Base-by-base conservation (phyloP, 2,113 vertebrate genomes). In the Empidonax alnorum region DNA sequence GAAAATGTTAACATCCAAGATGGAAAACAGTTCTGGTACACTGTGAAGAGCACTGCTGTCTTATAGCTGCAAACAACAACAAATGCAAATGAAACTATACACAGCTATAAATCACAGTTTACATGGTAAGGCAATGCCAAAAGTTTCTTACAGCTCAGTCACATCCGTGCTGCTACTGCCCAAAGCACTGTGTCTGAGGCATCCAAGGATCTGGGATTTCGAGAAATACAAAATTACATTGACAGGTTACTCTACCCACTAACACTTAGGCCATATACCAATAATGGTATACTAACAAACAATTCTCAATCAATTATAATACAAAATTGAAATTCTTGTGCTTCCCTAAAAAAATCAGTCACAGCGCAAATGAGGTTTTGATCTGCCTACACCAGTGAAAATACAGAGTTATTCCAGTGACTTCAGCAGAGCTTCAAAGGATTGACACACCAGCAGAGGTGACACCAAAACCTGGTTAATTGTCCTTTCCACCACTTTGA, bases 71-170 rank as follows among this genome's bases (percentile, higher is more conserved):
- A 94, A 88, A 67, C 55, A 93, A 65, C 53, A 89, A 55, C 46
- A 92, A 77, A 84, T 66, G 55, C 16, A 86, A 71, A 66, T 18
- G 0, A 55, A 49, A 67, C 1, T 12, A 49, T 68, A 25, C 17
- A n/a, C 33, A 63, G 28, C 76, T 53, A 47, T 87, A 94, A 95
- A 84, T 68, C 73, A 94, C 65, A 72, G 24, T 72, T 95, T 77
- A 46, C 71, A 55, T 21, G 37, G 19, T 52, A 93, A 85, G 69
- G 69, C 41, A 75, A 81, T 47, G 74, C 17, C 31, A 78, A 58
- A 49, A 74, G 22, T 37, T 72, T 87, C 62, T 69, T 67, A 55
- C 35, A 89, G 69, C 44, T 81, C 61, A 75, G 50, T 42, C 84
- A 71, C 27, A 81, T 81, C 55, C 59, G 56, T 4, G 4, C 61